Evolutionary conservation across 2,113 vertebrate genomes (phyloP).

Genomic region (Pycnonotus jocosus): DNA sequence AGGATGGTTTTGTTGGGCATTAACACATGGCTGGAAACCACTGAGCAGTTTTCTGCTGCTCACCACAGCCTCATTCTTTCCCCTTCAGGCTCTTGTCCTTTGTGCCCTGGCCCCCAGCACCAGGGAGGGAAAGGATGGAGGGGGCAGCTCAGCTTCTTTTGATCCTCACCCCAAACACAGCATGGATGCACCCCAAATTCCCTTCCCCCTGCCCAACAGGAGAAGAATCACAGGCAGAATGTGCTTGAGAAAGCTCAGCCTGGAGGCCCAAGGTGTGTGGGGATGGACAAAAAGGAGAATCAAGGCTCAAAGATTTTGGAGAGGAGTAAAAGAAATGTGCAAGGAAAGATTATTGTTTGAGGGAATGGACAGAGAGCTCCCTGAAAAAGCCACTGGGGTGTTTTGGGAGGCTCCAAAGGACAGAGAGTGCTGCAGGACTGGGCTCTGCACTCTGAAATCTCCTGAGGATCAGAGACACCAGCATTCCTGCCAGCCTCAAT

Average conservation of each 20-base stretch:
- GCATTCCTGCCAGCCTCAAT: background rate
- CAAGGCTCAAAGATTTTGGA: background rate
- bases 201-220: background rate
- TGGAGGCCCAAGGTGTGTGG: background rate
- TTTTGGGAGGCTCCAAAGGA: background rate
- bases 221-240: background rate
- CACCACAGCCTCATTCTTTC: background rate
- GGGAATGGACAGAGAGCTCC: background rate
- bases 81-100: background rate
- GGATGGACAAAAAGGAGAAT: background rate
- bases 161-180: background rate
- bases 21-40: background rate
- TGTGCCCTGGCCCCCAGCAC: background rate
- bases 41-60: background rate
- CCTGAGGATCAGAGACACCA: rapidly evolving
- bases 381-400: background rate
- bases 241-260: background rate
- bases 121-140: slow-evolving; percentile 19
- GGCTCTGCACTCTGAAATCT: background rate
- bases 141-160: background rate
- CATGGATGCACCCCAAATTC: background rate
- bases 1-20: background rate
- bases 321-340: background rate
- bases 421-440: background rate
- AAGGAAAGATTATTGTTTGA: background rate